Evolutionary conservation across 2,113 vertebrate genomes (phyloP).

Genomic region (Heteronetta atricapilla): DNA sequence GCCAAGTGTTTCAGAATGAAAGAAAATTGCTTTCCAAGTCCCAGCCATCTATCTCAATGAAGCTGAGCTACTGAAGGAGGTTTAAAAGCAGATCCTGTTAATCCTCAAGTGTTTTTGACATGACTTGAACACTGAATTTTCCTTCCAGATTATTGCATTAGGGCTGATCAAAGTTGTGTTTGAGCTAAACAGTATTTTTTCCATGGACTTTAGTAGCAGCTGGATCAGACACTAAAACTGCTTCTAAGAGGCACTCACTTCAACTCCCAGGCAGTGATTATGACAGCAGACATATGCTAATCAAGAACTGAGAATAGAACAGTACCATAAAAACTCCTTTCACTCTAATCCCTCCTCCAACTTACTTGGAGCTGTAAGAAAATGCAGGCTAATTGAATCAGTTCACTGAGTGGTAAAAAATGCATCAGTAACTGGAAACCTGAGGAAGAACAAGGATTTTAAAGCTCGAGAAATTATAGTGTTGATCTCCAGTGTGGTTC

Average conservation of each 20-base stretch:
- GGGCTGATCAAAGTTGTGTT: not conserved
- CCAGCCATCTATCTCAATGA: slow-evolving; percentile 8
- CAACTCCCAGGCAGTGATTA: not conserved
- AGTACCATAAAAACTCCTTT: not conserved
- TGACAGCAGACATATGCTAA: not conserved
- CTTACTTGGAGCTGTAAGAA: not conserved
- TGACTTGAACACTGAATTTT: not conserved
- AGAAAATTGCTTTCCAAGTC: slow-evolving; percentile 39
- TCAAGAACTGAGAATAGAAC: not conserved
- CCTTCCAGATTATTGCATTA: not conserved
- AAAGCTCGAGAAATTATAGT: not conserved
- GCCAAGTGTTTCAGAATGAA: slow-evolving; percentile 45
- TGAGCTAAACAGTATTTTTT: accelerated
- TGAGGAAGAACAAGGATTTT: not conserved
- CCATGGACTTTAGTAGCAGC: not conserved
- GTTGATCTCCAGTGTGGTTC: not conserved
- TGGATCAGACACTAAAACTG: not conserved
- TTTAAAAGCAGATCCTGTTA: not conserved
- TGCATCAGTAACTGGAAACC: not conserved
- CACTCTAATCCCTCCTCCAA: not conserved
- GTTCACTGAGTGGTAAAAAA: not conserved
- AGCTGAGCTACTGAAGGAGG: not conserved
- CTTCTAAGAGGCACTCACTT: not conserved
- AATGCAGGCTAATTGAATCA: not conserved
- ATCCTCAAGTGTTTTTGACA: not conserved